Conservation (phyloP, 2,797 vertebrate species). For the Fringilla coelebs region DNA sequence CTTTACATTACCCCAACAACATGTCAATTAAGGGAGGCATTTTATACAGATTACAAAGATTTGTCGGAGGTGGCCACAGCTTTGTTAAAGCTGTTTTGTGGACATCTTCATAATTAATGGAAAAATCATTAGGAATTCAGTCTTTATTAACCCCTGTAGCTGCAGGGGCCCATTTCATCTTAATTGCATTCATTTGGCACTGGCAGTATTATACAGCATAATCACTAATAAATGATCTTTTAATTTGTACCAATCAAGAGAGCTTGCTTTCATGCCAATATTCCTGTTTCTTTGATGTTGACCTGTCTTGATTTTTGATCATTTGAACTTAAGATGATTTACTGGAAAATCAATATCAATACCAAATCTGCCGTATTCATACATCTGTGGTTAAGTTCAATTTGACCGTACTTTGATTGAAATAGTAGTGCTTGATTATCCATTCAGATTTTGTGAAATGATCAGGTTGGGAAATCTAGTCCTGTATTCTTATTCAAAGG, state of each 20-base stretch:
- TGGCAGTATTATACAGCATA: slow-evolving; percentile 80
- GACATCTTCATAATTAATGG: slow-evolving; percentile 85
- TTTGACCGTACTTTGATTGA: slow-evolving; percentile 78
- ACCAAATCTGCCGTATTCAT: slow-evolving; percentile 77
- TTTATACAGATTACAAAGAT: slow-evolving; percentile 78
- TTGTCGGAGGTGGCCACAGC: slow-evolving; percentile 77
- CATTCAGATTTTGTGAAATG: slow-evolving; percentile 76
- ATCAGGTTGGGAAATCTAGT: slow-evolving; percentile 74
- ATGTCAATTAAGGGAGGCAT: slow-evolving; percentile 74
- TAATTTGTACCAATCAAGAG: slow-evolving; percentile 82
- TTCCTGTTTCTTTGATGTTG: slow-evolving; percentile 83
- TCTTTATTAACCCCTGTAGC: slow-evolving; percentile 84
- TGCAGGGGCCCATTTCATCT: slow-evolving; percentile 84
- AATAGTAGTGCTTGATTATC: slow-evolving; percentile 78
- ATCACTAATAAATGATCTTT: slow-evolving; percentile 84
- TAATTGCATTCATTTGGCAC: slow-evolving; percentile 86
- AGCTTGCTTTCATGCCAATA: slow-evolving; percentile 81
- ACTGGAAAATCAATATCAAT: slow-evolving; percentile 84
- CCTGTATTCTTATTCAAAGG: slow-evolving; percentile 75
- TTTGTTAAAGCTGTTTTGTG: slow-evolving; percentile 82
- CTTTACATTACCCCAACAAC: slow-evolving; percentile 73
- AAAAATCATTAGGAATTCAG: slow-evolving; percentile 80
- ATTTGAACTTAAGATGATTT: slow-evolving; percentile 83
- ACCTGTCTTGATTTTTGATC: slow-evolving; percentile 84
- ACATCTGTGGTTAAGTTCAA: slow-evolving; percentile 75